Conservation (phyloP, 2,888 invertebrate species). For the Trachelus stipa region DNA sequence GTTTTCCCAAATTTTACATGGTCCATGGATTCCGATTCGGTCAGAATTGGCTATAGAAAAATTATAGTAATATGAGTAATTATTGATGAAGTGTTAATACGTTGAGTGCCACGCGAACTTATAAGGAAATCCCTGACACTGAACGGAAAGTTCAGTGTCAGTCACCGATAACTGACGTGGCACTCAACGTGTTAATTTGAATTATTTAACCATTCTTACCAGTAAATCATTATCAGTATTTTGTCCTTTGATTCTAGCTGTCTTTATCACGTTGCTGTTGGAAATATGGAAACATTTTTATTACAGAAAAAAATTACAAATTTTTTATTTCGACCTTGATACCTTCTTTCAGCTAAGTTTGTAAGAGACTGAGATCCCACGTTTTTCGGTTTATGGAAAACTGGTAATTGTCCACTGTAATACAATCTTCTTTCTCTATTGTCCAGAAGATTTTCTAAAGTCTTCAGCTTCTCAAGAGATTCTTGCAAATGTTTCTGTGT, state of each 20-base stretch:
- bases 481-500: slow-evolving; percentile 76
- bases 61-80: not conserved
- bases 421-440: slow-evolving; percentile 65
- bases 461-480: slow-evolving; percentile 73
- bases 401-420: slow-evolving; percentile 48
- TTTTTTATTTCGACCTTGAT: not conserved
- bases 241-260: not conserved
- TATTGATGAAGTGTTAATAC: not conserved
- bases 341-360: slow-evolving; percentile 55
- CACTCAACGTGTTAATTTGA: not conserved
- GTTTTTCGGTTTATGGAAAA: slow-evolving; percentile 43
- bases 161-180: too few species aligned
- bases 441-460: slow-evolving; percentile 72
- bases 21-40: slow-evolving; percentile 11
- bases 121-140: too few species aligned
- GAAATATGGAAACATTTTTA: not conserved
- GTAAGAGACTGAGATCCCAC: slow-evolving; percentile 53
- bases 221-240: not conserved
- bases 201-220: not conserved
- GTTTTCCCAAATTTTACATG: slow-evolving; percentile 14
- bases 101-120: too few species aligned
- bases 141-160: too few species aligned
- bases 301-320: not conserved
- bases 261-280: not conserved
- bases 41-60: slow-evolving; percentile 15